Base-by-base conservation (phyloP, 1,140 invertebrate species). In the Musca domestica region DNA sequence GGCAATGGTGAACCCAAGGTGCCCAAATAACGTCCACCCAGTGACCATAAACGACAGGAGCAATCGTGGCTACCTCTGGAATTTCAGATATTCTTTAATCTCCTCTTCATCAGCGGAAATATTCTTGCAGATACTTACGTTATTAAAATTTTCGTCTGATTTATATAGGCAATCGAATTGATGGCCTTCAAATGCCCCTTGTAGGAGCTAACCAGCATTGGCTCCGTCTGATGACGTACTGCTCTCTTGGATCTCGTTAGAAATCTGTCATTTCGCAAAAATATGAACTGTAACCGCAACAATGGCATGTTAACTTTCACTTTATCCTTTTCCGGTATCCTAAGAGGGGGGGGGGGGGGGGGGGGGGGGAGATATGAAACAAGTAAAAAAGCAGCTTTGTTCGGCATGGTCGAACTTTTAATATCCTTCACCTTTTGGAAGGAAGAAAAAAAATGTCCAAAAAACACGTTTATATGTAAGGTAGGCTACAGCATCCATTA, bases 31-130 rank as follows among this genome's bases (percentile, higher is more conserved):
- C 87, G 84, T 9, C 90, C 90, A 27, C 84, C 83, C 17, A 90
- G 77, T 15, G 86, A 87, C 90, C 90, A 92, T 71, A 91, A 81
- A 66, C 90, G 83, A 64, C 89, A 88, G 47, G 88, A 88, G 74
- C 86, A 88, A 81, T 92, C 91, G 68, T 85, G 83, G 71, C 90
- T 91, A n/a, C 87, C 87, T 49, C 89, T 91, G 73, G 15, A 64
- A 34, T 12, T 49, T 23, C 6, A 25, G 12, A 25, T 30, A 34
- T 51, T 17, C 3, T 19, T 22, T 20, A 64, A 56, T 3, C 7
- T 15, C 48, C 48, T 56, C 15, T n/a, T n/a, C 48, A 64, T 64
- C 12, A 34, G 9, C 17, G 5, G 34, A 48, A 27, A 54, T 14
- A 15, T 67, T n/a, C n/a, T n/a, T n/a, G n/a, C n/a, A n/a, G n/a